phyloP scores from a whole-genome alignment of 2,113 vertebrate genomes.

The Psilopogon haemacephalus region DNA sequence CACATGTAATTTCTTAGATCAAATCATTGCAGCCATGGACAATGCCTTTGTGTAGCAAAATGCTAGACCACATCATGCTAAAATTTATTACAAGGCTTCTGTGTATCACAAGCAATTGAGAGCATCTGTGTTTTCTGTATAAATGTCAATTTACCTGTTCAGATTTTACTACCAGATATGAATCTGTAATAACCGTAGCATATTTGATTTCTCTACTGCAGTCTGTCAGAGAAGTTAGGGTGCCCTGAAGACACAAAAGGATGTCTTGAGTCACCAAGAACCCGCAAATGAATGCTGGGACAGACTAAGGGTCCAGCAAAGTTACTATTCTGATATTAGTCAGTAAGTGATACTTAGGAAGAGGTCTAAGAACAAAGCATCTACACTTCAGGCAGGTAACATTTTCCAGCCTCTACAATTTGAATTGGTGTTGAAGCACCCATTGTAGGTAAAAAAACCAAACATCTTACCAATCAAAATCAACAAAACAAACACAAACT shows the following conservation, averaged over 20 bases:
- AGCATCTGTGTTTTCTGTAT: not conserved
- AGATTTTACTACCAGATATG: not conserved
- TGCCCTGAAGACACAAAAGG: not conserved
- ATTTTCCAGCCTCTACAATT: not conserved
- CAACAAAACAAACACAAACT: too few species aligned
- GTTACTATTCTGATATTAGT: not conserved
- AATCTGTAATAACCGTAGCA: not conserved
- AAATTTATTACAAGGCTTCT: not conserved
- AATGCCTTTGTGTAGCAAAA: not conserved
- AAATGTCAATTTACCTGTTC: not conserved
- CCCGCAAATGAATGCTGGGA: not conserved
- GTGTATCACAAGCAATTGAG: not conserved
- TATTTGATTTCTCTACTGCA: not conserved
- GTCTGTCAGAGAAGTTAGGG: not conserved
- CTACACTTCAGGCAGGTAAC: not conserved
- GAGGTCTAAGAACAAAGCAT: not conserved
- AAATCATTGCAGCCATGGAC: not conserved
- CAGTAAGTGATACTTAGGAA: not conserved
- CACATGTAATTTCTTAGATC: not conserved
- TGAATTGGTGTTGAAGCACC: not conserved
- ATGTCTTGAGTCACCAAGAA: not conserved
- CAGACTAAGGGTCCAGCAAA: not conserved
- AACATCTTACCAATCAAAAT: too few species aligned
- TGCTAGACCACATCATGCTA: not conserved
- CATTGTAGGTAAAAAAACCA: rapidly evolving